Percentiles rank a stretch among this genome's conserved stretches.
phyloP scores from a whole-genome alignment of 2,797 vertebrate genomes.

The Galagoides demidoff region DNA sequence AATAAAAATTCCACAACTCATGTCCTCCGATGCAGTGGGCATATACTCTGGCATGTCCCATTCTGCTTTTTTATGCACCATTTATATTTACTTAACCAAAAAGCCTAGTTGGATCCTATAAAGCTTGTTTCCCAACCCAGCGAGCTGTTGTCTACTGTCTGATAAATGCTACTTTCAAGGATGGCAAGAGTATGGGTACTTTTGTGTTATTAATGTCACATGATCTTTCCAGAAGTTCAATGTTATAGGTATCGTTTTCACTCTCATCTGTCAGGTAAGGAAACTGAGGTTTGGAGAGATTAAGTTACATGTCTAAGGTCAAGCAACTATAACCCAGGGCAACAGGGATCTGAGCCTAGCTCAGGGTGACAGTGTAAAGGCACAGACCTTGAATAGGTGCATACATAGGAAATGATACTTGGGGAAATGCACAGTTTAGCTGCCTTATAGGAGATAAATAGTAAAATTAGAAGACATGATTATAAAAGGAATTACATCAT shows the following conservation, averaged over 20 bases:
- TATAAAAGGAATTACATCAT: slow-evolving; percentile 1
- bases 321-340: not conserved
- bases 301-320: not conserved
- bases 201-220: not conserved
- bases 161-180: not conserved
- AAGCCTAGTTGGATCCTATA: not conserved
- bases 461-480: not conserved
- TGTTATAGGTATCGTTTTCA: not conserved
- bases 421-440: not conserved
- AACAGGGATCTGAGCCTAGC: not conserved
- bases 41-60: too few relatives aligned
- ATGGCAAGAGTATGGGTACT: not conserved
- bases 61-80: too few relatives aligned
- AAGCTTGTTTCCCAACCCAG: not conserved
- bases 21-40: not conserved
- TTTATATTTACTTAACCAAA: not conserved
- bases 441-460: not conserved
- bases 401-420: not conserved
- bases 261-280: not conserved
- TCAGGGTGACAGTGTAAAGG: not conserved
- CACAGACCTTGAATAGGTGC: not conserved
- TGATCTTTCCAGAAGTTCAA: not conserved
- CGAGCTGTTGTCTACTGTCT: not conserved
- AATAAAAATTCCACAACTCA: not conserved
- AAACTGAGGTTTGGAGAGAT: not conserved